Conservation (phyloP, 2,113 vertebrate genomes). For the Rhabdornis inornatus region DNA sequence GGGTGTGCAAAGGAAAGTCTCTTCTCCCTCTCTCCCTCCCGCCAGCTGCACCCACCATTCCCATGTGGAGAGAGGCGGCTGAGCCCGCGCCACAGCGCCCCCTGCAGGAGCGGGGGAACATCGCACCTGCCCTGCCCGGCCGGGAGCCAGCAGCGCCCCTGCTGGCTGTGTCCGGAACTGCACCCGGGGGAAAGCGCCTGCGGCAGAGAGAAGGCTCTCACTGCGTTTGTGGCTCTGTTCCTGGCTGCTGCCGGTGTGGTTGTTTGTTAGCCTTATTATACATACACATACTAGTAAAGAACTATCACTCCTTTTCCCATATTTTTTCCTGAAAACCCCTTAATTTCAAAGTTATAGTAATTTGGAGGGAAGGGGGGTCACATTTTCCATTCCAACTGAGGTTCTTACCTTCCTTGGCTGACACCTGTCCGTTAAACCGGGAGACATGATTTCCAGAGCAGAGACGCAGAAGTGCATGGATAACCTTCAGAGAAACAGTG, state of each 20-base stretch:
- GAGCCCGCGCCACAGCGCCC: not conserved
- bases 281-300: not conserved
- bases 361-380: not conserved
- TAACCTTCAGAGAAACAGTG: not conserved
- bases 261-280: not conserved
- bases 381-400: not conserved
- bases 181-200: accelerated
- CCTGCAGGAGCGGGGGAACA: not conserved
- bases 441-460: not conserved
- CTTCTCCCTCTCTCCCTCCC: not conserved
- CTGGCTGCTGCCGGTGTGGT: accelerated
- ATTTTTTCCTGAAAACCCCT: accelerated
- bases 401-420: accelerated
- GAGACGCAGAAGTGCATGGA: not conserved
- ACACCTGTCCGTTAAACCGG: not conserved
- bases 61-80: accelerated
- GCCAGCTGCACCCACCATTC: not conserved
- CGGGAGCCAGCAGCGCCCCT: not conserved
- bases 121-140: accelerated
- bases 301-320: not conserved
- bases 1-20: not conserved
- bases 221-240: accelerated
- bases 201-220: accelerated
- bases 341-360: not conserved
- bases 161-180: accelerated